Base-by-base conservation (phyloP, 2,888 invertebrate genomes). In the Halocaridina rubra region DNA sequence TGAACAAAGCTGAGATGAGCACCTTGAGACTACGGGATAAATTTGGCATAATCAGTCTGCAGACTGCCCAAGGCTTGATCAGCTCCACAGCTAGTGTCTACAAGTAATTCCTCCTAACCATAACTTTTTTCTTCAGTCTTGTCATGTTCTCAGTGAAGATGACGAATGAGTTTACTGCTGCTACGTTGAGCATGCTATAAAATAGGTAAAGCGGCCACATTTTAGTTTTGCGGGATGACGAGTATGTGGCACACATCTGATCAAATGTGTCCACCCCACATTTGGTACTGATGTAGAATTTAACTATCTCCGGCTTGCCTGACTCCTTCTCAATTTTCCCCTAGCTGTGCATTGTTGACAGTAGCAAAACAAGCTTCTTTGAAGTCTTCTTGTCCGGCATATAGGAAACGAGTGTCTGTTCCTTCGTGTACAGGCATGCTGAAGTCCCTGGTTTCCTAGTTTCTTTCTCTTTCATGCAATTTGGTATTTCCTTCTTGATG, bases 211-310 rank as follows among this genome's bases (percentile, higher is more conserved):
- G 16, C 24, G 80, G 71, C 71, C 80, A 80, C 24, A 32, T n/a
- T 22, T 46, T 71, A 4, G 71, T 80, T 24, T 33, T 80, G 16
- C 71, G 71, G 30, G 22, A 19, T 1, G 33, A 39, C 4, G 74
- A 75, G 59, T 75, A 75, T 3, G 19, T 4, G 24, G 81, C 72
- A 59, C 81, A 81, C 72, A 81, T 81, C 33, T 75, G 57, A 61
- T 81, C 81, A 33, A 81, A 81, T 3, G 59, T 78, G 53, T 77
- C 77, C 7, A 69, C 57, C 0, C 81, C 77, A 29, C 82, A 69
- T 77, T 82, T 82, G 19, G 82, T 82, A 1, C 30, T 3, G 32
- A 78, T 82, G 29, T 77, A 82, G 22, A 67, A 82, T 22, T 67
- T 57, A n/a, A 79, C 30, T 29, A 84, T 72, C 22, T 78, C 79